These are phyloP conservation scores for Serrognathus titanus DNA, from an alignment of 2,888 invertebrate genomes.

Conservation along the genomic window DNA sequence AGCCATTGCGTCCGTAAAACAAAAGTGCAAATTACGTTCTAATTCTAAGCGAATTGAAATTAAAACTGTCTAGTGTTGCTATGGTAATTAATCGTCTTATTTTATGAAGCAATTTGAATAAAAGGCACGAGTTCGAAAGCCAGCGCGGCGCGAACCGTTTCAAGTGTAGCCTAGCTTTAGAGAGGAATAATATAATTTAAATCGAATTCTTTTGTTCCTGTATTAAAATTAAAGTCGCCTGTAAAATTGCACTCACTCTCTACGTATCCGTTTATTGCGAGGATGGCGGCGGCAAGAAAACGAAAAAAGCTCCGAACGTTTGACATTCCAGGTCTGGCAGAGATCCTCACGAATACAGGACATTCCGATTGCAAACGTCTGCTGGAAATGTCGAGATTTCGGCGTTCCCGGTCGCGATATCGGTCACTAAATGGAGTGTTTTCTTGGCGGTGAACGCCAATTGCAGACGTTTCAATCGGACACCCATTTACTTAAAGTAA, in stretches of 20 bases:
- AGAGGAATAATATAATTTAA: slow-evolving; percentile 2
- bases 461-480: slow-evolving; percentile 29
- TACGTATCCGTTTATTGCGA: not conserved
- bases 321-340: not conserved
- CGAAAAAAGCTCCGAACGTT: slow-evolving; percentile 1
- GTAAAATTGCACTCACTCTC: not conserved
- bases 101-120: not conserved
- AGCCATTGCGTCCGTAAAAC: no score
- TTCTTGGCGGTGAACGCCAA: slow-evolving; percentile 10
- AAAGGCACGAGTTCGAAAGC: not conserved
- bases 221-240: slow-evolving; percentile 1
- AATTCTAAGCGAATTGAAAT: not conserved
- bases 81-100: not conserved
- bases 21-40: not conserved
- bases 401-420: no score
- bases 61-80: not conserved
- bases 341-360: not conserved
- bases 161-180: not conserved
- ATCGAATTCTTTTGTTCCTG: slow-evolving; percentile 1
- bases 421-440: slow-evolving; percentile 11
- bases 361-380: no score
- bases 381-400: no score
- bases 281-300: not conserved
- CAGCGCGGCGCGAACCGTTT: not conserved
- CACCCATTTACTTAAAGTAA: slow-evolving; percentile 37